Percentiles rank a stretch among this genome's conserved stretches.
Evolutionary conservation across 2,888 invertebrate species (phyloP).

Genomic region (Yponomeuta plumbellus): DNA sequence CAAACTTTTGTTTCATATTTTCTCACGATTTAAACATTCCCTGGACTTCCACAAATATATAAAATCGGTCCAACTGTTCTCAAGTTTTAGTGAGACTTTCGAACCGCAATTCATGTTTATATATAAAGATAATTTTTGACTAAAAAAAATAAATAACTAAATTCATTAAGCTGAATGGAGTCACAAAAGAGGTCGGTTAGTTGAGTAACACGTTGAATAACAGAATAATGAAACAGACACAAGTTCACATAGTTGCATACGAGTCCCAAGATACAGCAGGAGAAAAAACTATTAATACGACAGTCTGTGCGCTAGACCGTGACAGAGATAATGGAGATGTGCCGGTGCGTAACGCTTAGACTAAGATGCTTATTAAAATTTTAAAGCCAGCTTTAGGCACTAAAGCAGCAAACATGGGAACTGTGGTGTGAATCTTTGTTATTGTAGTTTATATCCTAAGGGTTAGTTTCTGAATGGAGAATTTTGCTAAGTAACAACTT

Average conservation of each 20-base stretch:
- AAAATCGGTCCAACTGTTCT: too few species aligned
- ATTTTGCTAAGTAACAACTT: too few species aligned
- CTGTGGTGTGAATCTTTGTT: background rate
- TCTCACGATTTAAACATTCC: too few species aligned
- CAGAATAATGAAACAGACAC: background rate
- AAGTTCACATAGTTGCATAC: background rate
- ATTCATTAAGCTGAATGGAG: background rate
- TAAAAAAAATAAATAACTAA: too few species aligned
- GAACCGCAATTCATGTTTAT: too few species aligned
- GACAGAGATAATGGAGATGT: slow-evolving; percentile 52
- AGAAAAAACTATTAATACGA: slow-evolving; percentile 46
- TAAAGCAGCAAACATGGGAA: slow-evolving; percentile 10
- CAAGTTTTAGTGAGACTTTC: too few species aligned
- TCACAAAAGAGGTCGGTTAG: background rate
- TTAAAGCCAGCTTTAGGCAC: slow-evolving; percentile 30
- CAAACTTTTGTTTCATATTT: too few species aligned
- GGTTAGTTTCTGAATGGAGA: too few species aligned
- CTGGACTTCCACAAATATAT: too few species aligned
- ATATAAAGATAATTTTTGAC: too few species aligned
- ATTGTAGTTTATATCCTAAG: too few species aligned
- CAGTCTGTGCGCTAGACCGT: slow-evolving; percentile 60
- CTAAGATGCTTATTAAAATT: slow-evolving; percentile 40
- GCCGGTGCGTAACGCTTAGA: slow-evolving; percentile 54
- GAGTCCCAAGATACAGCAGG: background rate
- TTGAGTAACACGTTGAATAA: background rate